Conservation (phyloP, 2,797 vertebrate genomes). For the Moxostoma hubbsi region DNA sequence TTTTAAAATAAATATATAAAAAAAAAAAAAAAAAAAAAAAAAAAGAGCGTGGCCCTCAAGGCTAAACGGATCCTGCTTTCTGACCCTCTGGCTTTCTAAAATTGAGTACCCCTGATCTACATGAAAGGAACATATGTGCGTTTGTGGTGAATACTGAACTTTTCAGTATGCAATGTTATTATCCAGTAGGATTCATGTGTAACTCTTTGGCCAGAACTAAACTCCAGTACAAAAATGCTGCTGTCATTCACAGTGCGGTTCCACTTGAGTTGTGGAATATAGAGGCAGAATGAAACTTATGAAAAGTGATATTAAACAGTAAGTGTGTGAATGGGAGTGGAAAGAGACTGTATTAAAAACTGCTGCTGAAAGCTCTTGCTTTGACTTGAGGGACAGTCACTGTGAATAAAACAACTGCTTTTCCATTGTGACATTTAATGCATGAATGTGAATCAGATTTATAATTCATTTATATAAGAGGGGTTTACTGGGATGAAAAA, state of each 20-base stretch:
- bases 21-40: no score
- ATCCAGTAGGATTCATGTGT: not conserved
- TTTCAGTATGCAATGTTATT: not conserved
- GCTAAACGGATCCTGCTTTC: no score
- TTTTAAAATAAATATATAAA: no score
- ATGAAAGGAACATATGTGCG: not conserved
- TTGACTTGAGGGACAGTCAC: slow-evolving; percentile 83
- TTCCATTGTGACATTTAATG: slow-evolving; percentile 94
- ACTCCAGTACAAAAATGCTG: not conserved
- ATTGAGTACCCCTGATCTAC: no score
- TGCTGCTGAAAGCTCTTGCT: slow-evolving; percentile 75
- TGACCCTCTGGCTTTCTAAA: no score
- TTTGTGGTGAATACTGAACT: not conserved
- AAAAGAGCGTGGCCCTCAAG: no score
- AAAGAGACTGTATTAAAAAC: slow-evolving; percentile 72
- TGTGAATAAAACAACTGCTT: slow-evolving; percentile 91
- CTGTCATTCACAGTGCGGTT: slow-evolving; percentile 57
- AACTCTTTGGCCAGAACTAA: not conserved
- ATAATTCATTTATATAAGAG: slow-evolving; percentile 93
- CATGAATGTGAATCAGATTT: slow-evolving; percentile 92
- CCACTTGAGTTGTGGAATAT: slow-evolving; percentile 56
- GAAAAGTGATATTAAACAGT: slow-evolving; percentile 75
- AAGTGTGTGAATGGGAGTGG: slow-evolving; percentile 73
- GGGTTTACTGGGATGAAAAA: slow-evolving; percentile 90
- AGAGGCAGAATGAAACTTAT: slow-evolving; percentile 65